Percentiles rank a stretch among this genome's conserved stretches.
Evolutionary conservation across 2,888 invertebrate species (phyloP).

Genomic region (Agrochola lota): DNA sequence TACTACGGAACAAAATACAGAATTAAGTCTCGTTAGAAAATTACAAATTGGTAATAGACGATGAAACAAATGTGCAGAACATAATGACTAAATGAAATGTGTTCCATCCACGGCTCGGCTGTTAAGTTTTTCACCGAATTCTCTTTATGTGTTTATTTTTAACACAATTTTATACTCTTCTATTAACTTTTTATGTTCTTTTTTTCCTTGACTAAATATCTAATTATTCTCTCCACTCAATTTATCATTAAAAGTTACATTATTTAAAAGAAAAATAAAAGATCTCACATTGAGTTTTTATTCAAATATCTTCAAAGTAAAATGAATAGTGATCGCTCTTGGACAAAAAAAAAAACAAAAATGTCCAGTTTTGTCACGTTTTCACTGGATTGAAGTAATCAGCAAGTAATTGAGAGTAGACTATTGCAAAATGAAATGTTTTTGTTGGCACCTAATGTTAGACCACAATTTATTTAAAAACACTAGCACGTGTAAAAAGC

Average conservation of each 20-base stretch:
- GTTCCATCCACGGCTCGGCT: background rate
- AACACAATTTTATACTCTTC: conserved; percentile 15
- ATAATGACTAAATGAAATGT: conserved; percentile 12
- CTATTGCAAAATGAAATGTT: conserved; percentile 50
- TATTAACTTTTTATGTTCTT: background rate
- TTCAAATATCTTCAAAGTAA: conserved; percentile 35
- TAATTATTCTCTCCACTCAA: conserved; percentile 22
- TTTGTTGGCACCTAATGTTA: conserved; percentile 46
- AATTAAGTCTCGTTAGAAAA: conserved; percentile 5
- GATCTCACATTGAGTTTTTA: conserved; percentile 26
- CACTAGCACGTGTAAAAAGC: conserved; percentile 46
- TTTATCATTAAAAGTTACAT: conserved; percentile 26
- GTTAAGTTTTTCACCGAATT: conserved; percentile 13
- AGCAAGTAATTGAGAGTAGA: conserved; percentile 48
- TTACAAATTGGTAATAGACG: background rate
- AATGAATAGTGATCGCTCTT: conserved; percentile 25
- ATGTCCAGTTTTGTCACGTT: conserved; percentile 28
- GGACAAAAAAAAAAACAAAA: background rate
- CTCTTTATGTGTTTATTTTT: conserved; percentile 5
- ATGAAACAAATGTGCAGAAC: conserved; percentile 5
- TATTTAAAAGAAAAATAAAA: conserved; percentile 25
- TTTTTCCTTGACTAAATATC: conserved; percentile 13
- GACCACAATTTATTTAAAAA: conserved; percentile 48
- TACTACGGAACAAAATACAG: background rate
- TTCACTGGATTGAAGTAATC: conserved; percentile 55